These are phyloP conservation scores for Dryocosmus kuriphilus DNA, from an alignment of 2,888 invertebrate species.

Conservation along the genomic window DNA sequence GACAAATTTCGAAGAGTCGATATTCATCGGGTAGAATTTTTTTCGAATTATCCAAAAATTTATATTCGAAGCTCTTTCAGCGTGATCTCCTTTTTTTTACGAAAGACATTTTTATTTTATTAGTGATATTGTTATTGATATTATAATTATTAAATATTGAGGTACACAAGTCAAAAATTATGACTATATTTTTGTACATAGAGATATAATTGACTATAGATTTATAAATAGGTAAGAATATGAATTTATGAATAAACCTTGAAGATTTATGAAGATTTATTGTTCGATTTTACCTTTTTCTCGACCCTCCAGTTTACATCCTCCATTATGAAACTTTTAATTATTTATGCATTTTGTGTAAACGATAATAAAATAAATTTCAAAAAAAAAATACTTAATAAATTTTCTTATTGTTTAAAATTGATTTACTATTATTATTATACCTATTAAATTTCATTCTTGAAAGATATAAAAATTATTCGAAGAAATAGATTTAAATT, in stretches of 20 bases:
- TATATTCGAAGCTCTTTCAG: constrained; percentile 38
- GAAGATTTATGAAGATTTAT: constrained; percentile 10
- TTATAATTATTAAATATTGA: constrained; percentile 10
- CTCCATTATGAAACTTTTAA: neutral
- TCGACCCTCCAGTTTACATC: neutral
- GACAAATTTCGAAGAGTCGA: constrained; percentile 71
- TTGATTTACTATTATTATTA: too few relatives aligned
- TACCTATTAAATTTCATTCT: too few relatives aligned
- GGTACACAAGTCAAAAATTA: constrained; percentile 16
- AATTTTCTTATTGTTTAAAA: too few relatives aligned
- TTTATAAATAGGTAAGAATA: too few relatives aligned
- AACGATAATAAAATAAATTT: too few relatives aligned
- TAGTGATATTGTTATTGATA: constrained; percentile 43
- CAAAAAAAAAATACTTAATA: too few relatives aligned
- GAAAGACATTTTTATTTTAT: constrained; percentile 32
- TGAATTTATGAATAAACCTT: constrained; percentile 23
- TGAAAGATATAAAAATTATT: too few relatives aligned
- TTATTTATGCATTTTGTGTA: too few relatives aligned
- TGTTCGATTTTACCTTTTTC: constrained; percentile 41
- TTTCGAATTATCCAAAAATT: neutral
- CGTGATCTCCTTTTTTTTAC: constrained; percentile 51
- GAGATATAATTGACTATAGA: constrained; percentile 23
- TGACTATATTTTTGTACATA: constrained; percentile 71
- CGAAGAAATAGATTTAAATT: too few relatives aligned
- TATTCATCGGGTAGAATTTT: constrained; percentile 69